phyloP scores from a whole-genome alignment of 2,797 vertebrate species.

The Hapalemur alaotrensis region DNA sequence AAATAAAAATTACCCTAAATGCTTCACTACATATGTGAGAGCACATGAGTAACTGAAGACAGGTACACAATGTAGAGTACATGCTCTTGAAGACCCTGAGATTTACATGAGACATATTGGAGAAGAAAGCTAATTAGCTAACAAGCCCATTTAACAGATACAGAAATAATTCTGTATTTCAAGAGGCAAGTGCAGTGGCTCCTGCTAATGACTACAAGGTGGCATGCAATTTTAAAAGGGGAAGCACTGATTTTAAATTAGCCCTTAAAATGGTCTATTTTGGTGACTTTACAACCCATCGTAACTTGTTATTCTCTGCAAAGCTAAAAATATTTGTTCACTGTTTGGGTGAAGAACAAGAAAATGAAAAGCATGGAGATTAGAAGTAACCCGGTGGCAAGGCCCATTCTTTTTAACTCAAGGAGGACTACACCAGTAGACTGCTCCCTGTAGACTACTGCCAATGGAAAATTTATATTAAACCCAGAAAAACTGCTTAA shows the following conservation, averaged over 20 bases:
- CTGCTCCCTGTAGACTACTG: background rate
- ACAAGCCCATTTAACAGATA: background rate
- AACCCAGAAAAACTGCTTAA: background rate
- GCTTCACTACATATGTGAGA: background rate
- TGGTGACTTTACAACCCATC: background rate
- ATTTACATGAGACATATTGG: background rate
- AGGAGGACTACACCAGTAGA: background rate
- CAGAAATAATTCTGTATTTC: constrained; percentile 31
- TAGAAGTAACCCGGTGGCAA: background rate
- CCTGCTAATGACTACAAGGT: background rate
- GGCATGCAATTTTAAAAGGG: constrained; percentile 17
- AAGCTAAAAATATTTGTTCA: constrained; percentile 29
- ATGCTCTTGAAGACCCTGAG: background rate
- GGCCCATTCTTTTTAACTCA: background rate
- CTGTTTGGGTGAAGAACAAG: background rate
- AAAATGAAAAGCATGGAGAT: background rate
- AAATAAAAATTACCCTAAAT: background rate
- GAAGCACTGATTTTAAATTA: constrained; percentile 54
- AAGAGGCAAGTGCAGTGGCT: background rate
- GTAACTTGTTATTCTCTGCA: constrained; percentile 39
- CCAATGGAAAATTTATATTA: background rate
- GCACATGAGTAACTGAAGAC: background rate
- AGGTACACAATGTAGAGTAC: background rate
- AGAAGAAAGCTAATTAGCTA: background rate
- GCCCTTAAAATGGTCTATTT: constrained; percentile 45